Evolutionary conservation across 1,140 invertebrate genomes (phyloP), one percentile per base, ranked within the genome.

Genomic region (Hylaeus volcanicus): DNA sequence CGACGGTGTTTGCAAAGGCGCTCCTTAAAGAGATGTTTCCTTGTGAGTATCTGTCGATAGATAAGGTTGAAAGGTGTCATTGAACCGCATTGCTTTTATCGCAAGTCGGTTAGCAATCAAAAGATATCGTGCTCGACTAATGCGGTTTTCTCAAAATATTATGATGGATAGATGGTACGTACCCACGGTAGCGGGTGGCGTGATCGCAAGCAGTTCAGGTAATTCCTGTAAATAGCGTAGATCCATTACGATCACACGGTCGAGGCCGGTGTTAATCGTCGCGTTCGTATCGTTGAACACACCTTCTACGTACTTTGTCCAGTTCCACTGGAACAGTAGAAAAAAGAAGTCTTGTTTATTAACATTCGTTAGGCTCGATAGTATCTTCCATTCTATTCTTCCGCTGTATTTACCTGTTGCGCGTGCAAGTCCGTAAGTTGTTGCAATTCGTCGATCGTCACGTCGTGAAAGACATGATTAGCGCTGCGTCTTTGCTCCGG

Each of bases 401-500:
- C 8, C 41, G 1, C 39, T 65, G 37, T 43, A 1, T 48, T 66
- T 88, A 92, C 91, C 91, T 83, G 94, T 91, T 71, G 92, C 90
- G 68, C 93, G 88, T 77, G 80, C 79, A 81, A 91, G 92, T 90
- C 95, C 88, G 90, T 94, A 78, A 89, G 90, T 80, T 92, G 88
- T 78, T 93, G 93, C 39, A 97, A 92, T 55, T 97, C 95, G 43
- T 92, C 89, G 0, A 97, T 93, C 15, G 94, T 96, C 76, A 96
- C 95, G 86, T 96, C 96, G 89, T 97, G 95, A 90, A 97, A 97
- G 39, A 96, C 90, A 80, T 96, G 95, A 64, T 96, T 95, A 37
- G 95, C 95, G 87, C 97, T 96, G 80, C 96, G 92, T 37, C 96
- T 92, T 43, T 96, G 93, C 85, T 96, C 96, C 43, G 95, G 93